Base-by-base conservation (phyloP, 2,888 invertebrate species). In the Fragum whitleyi region DNA sequence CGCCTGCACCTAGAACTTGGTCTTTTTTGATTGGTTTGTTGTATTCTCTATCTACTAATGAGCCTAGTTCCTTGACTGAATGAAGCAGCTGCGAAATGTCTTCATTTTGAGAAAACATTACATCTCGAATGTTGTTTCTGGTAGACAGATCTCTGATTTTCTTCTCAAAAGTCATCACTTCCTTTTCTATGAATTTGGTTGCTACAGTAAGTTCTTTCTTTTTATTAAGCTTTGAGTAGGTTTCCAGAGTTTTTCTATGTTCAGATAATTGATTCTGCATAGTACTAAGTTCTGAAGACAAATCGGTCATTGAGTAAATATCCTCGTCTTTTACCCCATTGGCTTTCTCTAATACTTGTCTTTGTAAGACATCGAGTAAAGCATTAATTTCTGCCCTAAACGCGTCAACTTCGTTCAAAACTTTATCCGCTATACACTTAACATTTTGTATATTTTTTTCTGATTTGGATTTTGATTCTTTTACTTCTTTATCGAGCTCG, bases 371-470 rank as follows among this genome's bases (percentile, higher is more conserved):
- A 42, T 65, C 65, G 2, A 65, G 39, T 42, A 11, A n/a, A 2
- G 23, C 11, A 36, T 42, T 42, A 9, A 65, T 65, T 23, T 65
- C 65, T 42, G 26, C 1, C 21, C 65, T 39, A 65, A 65, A 65
- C 6, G 11, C 21, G 9, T 39, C n/a, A 14, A 65, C 16, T 21
- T 42, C 42, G 14, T 32, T 9, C 11, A 42, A 7, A 2, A 65
- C n/a, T 21, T 3, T 21, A 2, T n/a, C 42, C 19, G 29, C 26
- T 29, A 32, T 21, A 11, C 36, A 9, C 1, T 26, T 14, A 11
- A 26, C 26, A 7, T 42, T 23, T 14, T 26, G 21, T 3, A 16
- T 7, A 42, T 21, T 42, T 3, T 23, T 39, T 19, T 42, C 42
- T 42, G 42, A 1, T 1, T 26, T 6, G 5, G 11, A 19, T 36